Percentiles rank a stretch among this genome's conserved stretches.
phyloP scores from a whole-genome alignment of 2,113 vertebrate genomes.

The Leptodactylus fuscus region DNA sequence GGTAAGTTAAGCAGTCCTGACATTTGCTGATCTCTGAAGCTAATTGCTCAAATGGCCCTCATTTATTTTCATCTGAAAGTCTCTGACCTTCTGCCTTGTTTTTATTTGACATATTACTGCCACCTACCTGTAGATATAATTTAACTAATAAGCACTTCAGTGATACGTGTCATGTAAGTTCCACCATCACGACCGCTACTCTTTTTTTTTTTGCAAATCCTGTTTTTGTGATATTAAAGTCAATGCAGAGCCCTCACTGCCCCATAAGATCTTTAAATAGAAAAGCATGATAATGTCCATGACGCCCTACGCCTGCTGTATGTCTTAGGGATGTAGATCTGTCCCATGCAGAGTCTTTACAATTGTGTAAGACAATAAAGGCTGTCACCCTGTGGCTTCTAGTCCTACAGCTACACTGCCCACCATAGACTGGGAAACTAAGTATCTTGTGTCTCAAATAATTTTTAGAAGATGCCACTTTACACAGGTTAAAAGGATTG shows the following conservation, averaged over 20 bases:
- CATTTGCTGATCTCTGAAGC: slow-evolving; percentile 54
- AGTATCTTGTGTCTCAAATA: too few species aligned
- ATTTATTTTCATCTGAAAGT: slow-evolving; percentile 45
- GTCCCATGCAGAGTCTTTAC: not conserved
- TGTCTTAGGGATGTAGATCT: not conserved
- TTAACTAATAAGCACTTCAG: slow-evolving; percentile 43
- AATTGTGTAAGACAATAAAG: not conserved
- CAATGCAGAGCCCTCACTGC: not conserved
- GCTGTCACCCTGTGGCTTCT: not conserved
- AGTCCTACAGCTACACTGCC: not conserved
- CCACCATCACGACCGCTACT: not conserved
- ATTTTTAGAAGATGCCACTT: too few species aligned
- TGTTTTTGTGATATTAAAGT: slow-evolving; percentile 17
- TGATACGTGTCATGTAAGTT: slow-evolving; percentile 33
- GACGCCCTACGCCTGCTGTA: not conserved
- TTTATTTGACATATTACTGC: slow-evolving; percentile 55
- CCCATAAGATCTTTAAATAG: not conserved
- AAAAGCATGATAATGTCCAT: not conserved
- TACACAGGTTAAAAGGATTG: too few species aligned
- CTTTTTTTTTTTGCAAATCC: not conserved
- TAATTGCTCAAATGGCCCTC: slow-evolving; percentile 51
- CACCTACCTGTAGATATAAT: slow-evolving; percentile 47
- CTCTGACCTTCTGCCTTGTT: slow-evolving; percentile 55
- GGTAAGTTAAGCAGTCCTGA: slow-evolving; percentile 25
- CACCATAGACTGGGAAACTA: not conserved